A percentile compares a stretch with the other conserved stretches of the same genome.
phyloP scores from a whole-genome alignment of 23 tunicate genomes.

The Corella eumyota region DNA sequence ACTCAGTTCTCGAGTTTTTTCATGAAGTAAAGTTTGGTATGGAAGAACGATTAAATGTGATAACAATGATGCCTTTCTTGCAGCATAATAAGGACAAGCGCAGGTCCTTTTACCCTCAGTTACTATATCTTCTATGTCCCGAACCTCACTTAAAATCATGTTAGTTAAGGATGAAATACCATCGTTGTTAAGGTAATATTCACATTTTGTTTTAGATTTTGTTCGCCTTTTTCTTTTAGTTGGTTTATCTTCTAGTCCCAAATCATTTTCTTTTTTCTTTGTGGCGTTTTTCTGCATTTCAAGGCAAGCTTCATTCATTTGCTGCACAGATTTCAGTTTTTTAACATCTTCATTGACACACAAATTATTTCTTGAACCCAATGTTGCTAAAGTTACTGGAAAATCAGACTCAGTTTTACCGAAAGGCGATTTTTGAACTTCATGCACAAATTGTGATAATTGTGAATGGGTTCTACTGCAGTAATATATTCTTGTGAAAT shows the following conservation, averaged over 20 bases:
- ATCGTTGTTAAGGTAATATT: conserved; percentile 28
- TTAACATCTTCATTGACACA: conserved; percentile 75
- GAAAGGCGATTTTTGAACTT: conserved; percentile 80
- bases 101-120: conserved; percentile 40
- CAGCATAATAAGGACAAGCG: conserved; percentile 92
- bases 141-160: conserved; percentile 34
- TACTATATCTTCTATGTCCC: conserved; percentile 85
- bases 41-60: conserved; percentile 82
- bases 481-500: conserved; percentile 35
- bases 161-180: conserved; percentile 33
- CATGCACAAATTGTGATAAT: conserved; percentile 85
- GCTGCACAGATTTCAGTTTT: conserved; percentile 40
- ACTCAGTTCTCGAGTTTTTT: conserved; percentile 55
- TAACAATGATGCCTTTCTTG: conserved; percentile 54
- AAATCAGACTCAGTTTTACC: conserved; percentile 4
- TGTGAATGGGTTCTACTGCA: conserved; percentile 99
- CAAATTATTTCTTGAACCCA: conserved; percentile 3
- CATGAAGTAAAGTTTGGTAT: conserved; percentile 68
- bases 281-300: conserved; percentile 66
- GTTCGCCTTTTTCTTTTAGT: not conserved
- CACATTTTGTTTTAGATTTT: conserved; percentile 26
- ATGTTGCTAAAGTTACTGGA: not conserved
- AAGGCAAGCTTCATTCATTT: conserved; percentile 85
- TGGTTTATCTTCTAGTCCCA: too few species aligned
- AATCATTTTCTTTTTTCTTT: too few species aligned